A percentile compares a stretch with the other conserved stretches of the same genome.
Evolutionary conservation across 64 coral and sea anemone species (phyloP).

Genomic region (Stylophora pistillata): DNA sequence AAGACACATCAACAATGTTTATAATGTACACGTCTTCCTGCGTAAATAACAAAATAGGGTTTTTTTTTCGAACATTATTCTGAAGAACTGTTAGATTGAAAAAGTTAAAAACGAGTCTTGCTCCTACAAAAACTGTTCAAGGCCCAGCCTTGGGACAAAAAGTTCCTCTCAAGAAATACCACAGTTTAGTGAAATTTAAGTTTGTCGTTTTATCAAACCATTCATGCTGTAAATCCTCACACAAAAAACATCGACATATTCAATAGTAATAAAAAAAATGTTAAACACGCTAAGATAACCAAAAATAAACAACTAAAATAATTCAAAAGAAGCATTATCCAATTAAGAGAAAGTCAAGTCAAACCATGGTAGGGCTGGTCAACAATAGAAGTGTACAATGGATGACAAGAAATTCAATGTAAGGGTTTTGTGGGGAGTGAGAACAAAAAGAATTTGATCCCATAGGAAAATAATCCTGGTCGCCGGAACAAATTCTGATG

Average conservation of each 20-base stretch:
- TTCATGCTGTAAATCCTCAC: no score
- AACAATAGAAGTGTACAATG: not conserved
- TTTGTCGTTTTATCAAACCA: not conserved
- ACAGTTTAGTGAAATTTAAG: not conserved
- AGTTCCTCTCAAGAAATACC: not conserved
- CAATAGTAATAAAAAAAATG: not conserved
- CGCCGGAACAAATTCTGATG: no score
- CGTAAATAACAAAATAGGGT: not conserved
- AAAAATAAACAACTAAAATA: slow-evolving; percentile 34
- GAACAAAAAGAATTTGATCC: no score
- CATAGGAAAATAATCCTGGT: no score
- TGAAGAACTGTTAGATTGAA: not conserved
- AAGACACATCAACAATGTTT: no score
- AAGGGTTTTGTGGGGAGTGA: no score
- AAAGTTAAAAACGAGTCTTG: not conserved
- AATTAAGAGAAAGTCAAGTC: not conserved
- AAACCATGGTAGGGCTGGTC: not conserved
- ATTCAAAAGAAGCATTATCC: slow-evolving; percentile 21
- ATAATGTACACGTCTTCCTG: not conserved
- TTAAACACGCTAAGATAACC: not conserved
- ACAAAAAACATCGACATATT: not conserved
- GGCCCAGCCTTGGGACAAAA: slow-evolving; percentile 14
- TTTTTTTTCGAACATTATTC: not conserved
- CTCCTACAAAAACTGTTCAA: not conserved
- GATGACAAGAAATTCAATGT: no score